Percentiles rank a stretch among this genome's conserved stretches.
Evolutionary conservation across 1,140 invertebrate species (phyloP).

Genomic region (Anastrepha obliqua): DNA sequence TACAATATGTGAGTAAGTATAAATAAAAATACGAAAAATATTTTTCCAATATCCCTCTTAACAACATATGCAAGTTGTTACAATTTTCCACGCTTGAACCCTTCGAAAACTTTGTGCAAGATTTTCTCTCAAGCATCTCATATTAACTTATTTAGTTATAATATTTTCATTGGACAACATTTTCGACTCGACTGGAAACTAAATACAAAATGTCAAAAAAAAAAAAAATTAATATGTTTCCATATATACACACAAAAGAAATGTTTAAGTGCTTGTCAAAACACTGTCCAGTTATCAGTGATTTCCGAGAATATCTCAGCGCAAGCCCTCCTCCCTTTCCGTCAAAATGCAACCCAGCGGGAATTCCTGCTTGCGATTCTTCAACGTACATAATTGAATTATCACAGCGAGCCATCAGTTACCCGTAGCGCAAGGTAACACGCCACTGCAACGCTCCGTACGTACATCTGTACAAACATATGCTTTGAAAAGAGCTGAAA

Average conservation of each 20-base stretch:
- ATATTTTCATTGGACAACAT: no score
- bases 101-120: no score
- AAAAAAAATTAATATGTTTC: neutral
- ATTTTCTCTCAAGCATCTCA: no score
- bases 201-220: no score
- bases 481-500: neutral
- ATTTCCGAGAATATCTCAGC: slow-evolving; percentile 24
- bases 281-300: slow-evolving; percentile 19
- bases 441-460: neutral
- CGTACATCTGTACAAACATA: neutral
- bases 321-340: neutral
- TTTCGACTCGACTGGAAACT: no score
- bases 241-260: neutral
- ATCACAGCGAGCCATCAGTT: slow-evolving; percentile 46
- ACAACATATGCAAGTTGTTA: no score
- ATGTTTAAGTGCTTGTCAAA: slow-evolving; percentile 3
- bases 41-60: no score
- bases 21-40: no score
- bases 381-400: slow-evolving; percentile 46
- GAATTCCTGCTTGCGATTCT: slow-evolving; percentile 15
- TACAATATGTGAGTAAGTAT: no score
- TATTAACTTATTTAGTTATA: no score
- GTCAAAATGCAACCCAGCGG: slow-evolving; percentile 35
- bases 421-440: slow-evolving; percentile 27
- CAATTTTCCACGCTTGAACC: no score